Conservation (phyloP, 2,888 invertebrate genomes). For the Pomacea canaliculata region DNA sequence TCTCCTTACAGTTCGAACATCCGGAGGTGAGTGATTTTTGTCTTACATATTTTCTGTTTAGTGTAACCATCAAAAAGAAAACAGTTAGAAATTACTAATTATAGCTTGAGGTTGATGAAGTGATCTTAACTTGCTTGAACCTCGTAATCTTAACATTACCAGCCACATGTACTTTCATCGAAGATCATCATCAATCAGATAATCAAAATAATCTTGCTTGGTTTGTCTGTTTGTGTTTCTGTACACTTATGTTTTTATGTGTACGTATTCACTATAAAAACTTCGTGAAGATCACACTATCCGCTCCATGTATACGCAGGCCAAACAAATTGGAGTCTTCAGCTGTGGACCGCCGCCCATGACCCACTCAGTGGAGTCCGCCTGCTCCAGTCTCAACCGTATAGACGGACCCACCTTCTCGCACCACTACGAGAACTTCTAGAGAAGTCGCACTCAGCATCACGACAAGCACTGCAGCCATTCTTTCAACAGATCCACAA, state of each 20-base stretch:
- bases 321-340: constrained; percentile 98
- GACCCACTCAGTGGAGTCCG: constrained; percentile 95
- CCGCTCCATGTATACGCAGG: constrained; percentile 73
- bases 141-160: too few relatives aligned
- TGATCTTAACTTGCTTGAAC: too few relatives aligned
- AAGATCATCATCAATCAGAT: too few relatives aligned
- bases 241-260: neutral
- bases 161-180: too few relatives aligned
- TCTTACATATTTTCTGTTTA: neutral
- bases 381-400: constrained; percentile 96
- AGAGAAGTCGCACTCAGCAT: constrained; percentile 32
- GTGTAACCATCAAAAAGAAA: neutral
- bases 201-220: neutral
- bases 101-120: neutral
- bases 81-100: neutral
- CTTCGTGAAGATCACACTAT: too few relatives aligned
- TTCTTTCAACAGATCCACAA: too few relatives aligned
- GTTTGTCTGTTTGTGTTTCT: constrained; percentile 6
- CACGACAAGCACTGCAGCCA: too few relatives aligned
- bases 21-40: constrained; percentile 44
- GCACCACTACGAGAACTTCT: constrained; percentile 97
- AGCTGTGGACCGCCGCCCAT: constrained; percentile 97
- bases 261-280: too few relatives aligned
- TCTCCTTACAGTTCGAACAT: constrained; percentile 72
- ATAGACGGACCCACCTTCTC: constrained; percentile 75